Evolutionary conservation across 2,797 vertebrate genomes (phyloP).

Genomic region (Discoglossus pictus): DNA sequence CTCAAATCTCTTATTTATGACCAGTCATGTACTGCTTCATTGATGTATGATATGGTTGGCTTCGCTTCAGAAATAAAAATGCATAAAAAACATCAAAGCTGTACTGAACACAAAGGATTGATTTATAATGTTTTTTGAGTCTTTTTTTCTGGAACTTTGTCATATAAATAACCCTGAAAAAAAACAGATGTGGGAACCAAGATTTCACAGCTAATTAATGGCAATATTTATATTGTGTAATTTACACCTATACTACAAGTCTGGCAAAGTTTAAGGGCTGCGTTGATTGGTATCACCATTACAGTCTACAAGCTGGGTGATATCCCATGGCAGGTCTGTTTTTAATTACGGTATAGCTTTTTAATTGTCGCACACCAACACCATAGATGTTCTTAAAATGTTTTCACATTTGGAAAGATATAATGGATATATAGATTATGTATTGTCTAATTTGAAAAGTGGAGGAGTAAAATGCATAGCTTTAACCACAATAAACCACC

Average conservation of each 20-base stretch:
- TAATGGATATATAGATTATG: too few relatives aligned
- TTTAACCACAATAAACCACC: too few relatives aligned
- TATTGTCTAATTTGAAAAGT: too few relatives aligned
- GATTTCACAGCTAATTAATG: slow-evolving; percentile 3
- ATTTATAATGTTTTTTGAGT: slow-evolving; percentile 9
- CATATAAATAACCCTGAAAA: slow-evolving; percentile 3
- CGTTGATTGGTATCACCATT: too few relatives aligned
- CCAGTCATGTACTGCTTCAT: slow-evolving; percentile 9
- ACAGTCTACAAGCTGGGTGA: too few relatives aligned
- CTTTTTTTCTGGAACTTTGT: slow-evolving; percentile 10
- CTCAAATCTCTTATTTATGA: not conserved
- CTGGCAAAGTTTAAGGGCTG: not conserved
- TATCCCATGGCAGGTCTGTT: too few relatives aligned
- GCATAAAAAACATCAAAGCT: slow-evolving; percentile 18
- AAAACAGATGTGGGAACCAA: slow-evolving; percentile 3
- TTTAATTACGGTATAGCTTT: too few relatives aligned
- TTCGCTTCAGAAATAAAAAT: slow-evolving; percentile 4
- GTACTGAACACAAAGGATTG: slow-evolving; percentile 13
- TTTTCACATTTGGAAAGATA: too few relatives aligned
- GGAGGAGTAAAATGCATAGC: too few relatives aligned
- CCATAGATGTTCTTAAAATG: too few relatives aligned
- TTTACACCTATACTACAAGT: not conserved
- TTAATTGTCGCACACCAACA: too few relatives aligned
- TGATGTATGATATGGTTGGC: slow-evolving; percentile 31
- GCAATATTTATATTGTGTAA: slow-evolving; percentile 7